Conservation (phyloP, 2,888 invertebrate genomes). For the Hypolimnas misippus region DNA sequence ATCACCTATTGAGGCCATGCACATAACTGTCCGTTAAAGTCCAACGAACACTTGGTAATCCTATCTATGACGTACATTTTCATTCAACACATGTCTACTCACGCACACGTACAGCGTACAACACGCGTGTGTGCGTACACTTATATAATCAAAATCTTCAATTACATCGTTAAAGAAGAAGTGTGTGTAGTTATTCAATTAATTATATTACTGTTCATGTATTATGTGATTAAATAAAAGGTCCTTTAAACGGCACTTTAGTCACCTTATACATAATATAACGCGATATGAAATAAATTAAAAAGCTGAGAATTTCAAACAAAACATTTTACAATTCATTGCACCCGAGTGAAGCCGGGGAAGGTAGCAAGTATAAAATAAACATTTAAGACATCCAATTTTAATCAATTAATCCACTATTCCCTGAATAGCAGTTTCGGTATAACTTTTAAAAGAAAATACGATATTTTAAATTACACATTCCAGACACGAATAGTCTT, state of each 20-base stretch:
- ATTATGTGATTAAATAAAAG: conserved; percentile 20
- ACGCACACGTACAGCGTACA: conserved; percentile 8
- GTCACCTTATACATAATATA: background rate
- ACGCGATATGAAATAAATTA: background rate
- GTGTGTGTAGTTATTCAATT: conserved; percentile 31
- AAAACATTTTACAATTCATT: no score
- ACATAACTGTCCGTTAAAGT: conserved; percentile 7
- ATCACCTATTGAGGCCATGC: background rate
- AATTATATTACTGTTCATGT: conserved; percentile 20
- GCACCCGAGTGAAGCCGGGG: no score
- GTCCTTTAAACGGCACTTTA: conserved; percentile 5
- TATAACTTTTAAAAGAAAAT: no score
- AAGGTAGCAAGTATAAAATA: no score
- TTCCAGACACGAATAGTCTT: no score
- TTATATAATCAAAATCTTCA: conserved; percentile 23
- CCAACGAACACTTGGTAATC: conserved; percentile 20
- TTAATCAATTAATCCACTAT: no score
- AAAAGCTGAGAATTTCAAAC: background rate
- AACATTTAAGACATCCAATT: no score
- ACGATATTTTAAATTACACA: no score
- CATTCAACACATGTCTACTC: conserved; percentile 26
- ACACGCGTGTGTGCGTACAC: background rate
- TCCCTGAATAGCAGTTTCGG: no score
- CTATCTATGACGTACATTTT: conserved; percentile 28
- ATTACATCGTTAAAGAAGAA: conserved; percentile 28